phyloP scores from a whole-genome alignment of 2,797 vertebrate species.

The Paratrypauchen microcephalus region DNA sequence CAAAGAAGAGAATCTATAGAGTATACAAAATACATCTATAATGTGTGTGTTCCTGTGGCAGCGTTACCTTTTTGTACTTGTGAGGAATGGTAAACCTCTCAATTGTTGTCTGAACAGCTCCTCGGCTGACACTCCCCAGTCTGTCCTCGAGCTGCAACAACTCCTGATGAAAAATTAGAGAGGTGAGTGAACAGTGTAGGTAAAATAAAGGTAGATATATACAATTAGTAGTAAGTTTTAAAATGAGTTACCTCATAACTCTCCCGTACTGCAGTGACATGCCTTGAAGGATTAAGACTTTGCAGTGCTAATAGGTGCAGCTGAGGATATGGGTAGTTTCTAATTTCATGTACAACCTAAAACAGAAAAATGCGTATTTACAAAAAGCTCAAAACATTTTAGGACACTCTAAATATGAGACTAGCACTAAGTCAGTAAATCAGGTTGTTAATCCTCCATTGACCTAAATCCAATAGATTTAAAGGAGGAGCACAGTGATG shows the following conservation, averaged over 20 bases:
- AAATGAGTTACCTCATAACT: constrained; percentile 88
- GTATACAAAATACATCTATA: background rate
- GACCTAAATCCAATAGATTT: background rate
- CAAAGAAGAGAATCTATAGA: background rate
- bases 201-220: background rate
- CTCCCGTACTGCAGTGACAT: constrained; percentile 90
- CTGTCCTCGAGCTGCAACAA: constrained; percentile 96
- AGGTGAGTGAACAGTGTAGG: background rate
- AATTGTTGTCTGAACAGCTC: constrained; percentile 93
- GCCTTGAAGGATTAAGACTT: constrained; percentile 90
- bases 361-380: constrained; percentile 9
- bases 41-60: background rate
- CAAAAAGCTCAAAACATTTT: background rate
- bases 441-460: background rate
- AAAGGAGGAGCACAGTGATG: background rate
- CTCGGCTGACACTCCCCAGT: constrained; percentile 90
- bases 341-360: constrained; percentile 96
- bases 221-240: no score
- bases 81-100: constrained; percentile 98
- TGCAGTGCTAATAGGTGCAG: constrained; percentile 95
- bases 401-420: background rate
- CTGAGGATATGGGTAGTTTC: constrained; percentile 97
- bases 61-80: constrained; percentile 96
- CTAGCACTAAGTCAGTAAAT: background rate
- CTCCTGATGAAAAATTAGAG: constrained; percentile 76